Evolutionary conservation across 2,888 invertebrate genomes (phyloP).

Genomic region (Drosophila austrosaltans): DNA sequence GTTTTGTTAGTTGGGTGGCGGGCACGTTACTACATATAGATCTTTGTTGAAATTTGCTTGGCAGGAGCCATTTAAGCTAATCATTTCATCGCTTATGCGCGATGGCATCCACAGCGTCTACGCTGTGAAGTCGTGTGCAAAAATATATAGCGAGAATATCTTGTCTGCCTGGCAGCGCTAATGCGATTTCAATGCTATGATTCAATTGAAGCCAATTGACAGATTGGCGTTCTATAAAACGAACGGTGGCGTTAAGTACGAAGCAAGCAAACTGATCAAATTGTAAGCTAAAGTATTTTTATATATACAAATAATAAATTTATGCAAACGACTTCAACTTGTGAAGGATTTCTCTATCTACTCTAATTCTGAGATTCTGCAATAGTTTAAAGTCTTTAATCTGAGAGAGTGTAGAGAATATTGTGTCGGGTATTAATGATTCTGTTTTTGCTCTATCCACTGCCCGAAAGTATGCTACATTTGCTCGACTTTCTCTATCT

Average conservation of each 20-base stretch:
- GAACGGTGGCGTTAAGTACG: constrained; percentile 3
- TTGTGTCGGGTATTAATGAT: too few relatives aligned
- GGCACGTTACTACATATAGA: constrained; percentile 18
- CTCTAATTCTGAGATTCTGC: neutral
- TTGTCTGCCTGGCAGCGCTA: constrained; percentile 53
- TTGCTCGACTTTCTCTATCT: neutral
- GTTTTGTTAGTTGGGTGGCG: constrained; percentile 34
- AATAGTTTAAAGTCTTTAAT: neutral
- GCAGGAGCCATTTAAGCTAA: constrained; percentile 56
- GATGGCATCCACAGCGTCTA: constrained; percentile 33
- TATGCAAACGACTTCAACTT: neutral
- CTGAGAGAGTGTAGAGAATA: too few relatives aligned
- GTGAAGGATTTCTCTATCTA: neutral
- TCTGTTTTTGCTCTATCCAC: too few relatives aligned
- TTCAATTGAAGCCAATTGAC: constrained; percentile 72
- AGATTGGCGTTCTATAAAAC: constrained; percentile 44
- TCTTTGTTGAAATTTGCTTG: constrained; percentile 12
- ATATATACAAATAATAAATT: neutral
- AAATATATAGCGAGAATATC: constrained; percentile 66
- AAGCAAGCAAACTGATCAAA: constrained; percentile 22
- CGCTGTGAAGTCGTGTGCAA: constrained; percentile 49
- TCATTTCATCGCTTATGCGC: constrained; percentile 67
- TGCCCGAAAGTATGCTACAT: neutral
- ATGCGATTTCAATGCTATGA: constrained; percentile 71
- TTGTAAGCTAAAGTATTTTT: neutral